Evolutionary conservation across 2,888 invertebrate genomes (phyloP).

Genomic region (Lacanobia oleracea): DNA sequence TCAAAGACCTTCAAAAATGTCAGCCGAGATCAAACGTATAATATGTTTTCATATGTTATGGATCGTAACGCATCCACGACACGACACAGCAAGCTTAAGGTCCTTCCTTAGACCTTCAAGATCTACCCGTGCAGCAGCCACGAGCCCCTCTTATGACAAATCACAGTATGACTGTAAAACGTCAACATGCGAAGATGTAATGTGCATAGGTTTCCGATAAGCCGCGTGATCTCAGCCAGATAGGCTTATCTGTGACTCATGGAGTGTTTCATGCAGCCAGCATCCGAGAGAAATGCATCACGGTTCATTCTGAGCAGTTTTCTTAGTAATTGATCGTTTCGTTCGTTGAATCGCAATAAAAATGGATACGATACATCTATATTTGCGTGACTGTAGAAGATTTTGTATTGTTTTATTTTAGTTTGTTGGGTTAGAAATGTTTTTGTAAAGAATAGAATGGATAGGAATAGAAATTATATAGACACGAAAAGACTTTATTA

Average conservation of each 20-base stretch:
- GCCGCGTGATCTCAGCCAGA: slow-evolving; percentile 82
- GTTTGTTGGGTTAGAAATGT: not conserved
- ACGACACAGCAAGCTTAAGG: too few relatives aligned
- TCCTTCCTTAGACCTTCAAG: not conserved
- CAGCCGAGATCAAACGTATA: too few relatives aligned
- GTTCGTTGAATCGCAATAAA: slow-evolving; percentile 28
- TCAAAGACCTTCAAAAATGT: too few relatives aligned
- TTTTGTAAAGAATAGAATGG: not conserved
- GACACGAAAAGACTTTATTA: too few relatives aligned
- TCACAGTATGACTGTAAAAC: slow-evolving; percentile 17
- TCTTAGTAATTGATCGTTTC: slow-evolving; percentile 50
- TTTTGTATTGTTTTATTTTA: not conserved
- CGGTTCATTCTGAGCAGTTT: slow-evolving; percentile 38
- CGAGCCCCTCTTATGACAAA: not conserved
- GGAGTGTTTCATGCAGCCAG: slow-evolving; percentile 69
- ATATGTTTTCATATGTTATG: too few relatives aligned
- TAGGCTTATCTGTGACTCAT: slow-evolving; percentile 85
- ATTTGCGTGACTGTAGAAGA: slow-evolving; percentile 7
- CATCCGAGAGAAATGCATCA: slow-evolving; percentile 62
- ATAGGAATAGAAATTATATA: not conserved
- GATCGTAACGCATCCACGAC: too few relatives aligned
- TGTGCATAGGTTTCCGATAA: slow-evolving; percentile 43
- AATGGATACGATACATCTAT: slow-evolving; percentile 41
- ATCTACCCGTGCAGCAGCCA: not conserved
- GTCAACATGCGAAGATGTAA: slow-evolving; percentile 15